Evolutionary conservation across 2,888 invertebrate species (phyloP), one percentile per base, ranked within the genome.

Genomic region (Elmis aenea): DNA sequence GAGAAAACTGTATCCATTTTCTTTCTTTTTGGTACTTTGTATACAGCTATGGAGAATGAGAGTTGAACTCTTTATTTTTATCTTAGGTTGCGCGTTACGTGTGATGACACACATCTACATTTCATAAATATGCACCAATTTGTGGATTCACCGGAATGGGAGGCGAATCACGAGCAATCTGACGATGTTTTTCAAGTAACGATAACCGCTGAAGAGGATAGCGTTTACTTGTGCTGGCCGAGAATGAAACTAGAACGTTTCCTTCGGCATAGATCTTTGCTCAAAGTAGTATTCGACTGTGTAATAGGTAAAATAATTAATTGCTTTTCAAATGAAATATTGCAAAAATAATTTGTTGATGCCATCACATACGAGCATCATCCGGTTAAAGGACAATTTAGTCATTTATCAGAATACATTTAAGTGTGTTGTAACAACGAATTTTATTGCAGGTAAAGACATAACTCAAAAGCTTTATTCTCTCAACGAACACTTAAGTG

Each of bases 111-210:
- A n/a, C 85, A 85, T 59, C 74, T 89, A 16, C 89, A 89, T 68
- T 83, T 78, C 66, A 82, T 89, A 55, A 77, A 79, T 57, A 76
- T 81, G 42, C 85, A 85, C 64, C 87, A 90, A 69, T 90, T 90
- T 64, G 78, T 90, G 42, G 89, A 89, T 67, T 88, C 88, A n/a
- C 88, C 88, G 0, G 89, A 90, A 69, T 89, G 88, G 85, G 88
- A 89, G 55, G 83, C 84, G 33, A 83, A 82, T 61, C 77, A 83
- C 55, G 82, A 83, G 57, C 82, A 82, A 60, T 81, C 83, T 30
- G 83, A 84, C 55, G 82, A 84, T 57, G 77, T 84, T 62, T 85
- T 84, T 64, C 84, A 88, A 79, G 85, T 85, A 56, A 81, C 82
- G 41, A 80, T 85, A 55, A 76, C 82, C 27, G 88, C 88, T 6